A percentile compares a stretch with the other conserved stretches of the same genome.
These are phyloP conservation scores for Schizotus pectinicornis DNA, from an alignment of 2,888 invertebrate species.

Conservation along the genomic window DNA sequence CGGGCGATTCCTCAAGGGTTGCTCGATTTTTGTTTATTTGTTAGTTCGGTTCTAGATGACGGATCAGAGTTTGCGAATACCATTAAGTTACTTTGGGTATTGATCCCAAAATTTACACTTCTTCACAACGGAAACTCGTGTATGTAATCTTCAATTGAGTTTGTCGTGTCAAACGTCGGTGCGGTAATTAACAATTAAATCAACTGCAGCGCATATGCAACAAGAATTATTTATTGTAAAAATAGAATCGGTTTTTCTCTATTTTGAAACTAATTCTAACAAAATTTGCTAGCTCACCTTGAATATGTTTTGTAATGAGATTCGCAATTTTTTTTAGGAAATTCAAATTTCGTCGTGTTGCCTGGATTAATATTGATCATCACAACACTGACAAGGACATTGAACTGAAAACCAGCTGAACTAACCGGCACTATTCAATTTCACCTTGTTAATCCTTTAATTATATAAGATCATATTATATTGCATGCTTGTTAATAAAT, in stretches of 20 bases:
- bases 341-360: constrained; percentile 33
- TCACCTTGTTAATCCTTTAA: constrained; percentile 7
- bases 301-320: background rate
- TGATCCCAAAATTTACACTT: constrained; percentile 28
- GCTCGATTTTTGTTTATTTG: too few species aligned
- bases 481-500: constrained; percentile 16
- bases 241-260: background rate
- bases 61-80: too few species aligned
- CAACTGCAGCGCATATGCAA: constrained; percentile 13
- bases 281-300: background rate
- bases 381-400: constrained; percentile 31
- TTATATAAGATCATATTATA: constrained; percentile 10
- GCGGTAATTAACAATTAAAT: constrained; percentile 22
- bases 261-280: too few species aligned
- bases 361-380: constrained; percentile 38
- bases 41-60: too few species aligned
- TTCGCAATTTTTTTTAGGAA: constrained; percentile 34
- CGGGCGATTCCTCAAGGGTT: too few species aligned
- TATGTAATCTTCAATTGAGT: constrained; percentile 32
- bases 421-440: constrained; percentile 18
- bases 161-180: constrained; percentile 4
- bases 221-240: constrained; percentile 7
- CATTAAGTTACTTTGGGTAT: constrained; percentile 23
- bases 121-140: constrained; percentile 26
- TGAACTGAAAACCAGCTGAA: constrained; percentile 23